Conservation (phyloP, 1,140 invertebrate species). For the Aphis craccivora region DNA sequence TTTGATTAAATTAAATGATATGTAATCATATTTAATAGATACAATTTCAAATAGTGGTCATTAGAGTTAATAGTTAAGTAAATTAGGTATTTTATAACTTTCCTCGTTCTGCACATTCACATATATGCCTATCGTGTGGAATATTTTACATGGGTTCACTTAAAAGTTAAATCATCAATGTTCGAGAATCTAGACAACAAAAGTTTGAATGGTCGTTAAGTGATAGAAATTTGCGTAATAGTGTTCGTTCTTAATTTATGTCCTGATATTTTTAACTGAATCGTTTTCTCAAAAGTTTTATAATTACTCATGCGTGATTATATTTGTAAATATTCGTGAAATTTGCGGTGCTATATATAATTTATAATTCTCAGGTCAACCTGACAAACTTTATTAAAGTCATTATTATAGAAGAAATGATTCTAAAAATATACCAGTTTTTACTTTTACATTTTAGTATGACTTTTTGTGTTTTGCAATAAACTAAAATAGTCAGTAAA, state of each 20-base stretch:
- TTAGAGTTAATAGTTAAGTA: constrained; percentile 8
- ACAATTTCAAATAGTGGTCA: background rate
- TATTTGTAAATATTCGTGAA: background rate
- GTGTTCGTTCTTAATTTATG: background rate
- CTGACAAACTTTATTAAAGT: background rate
- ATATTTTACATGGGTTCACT: background rate
- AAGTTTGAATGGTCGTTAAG: background rate
- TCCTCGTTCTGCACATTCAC: background rate
- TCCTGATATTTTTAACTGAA: background rate
- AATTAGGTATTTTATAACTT: constrained; percentile 11
- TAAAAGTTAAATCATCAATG: constrained; percentile 11
- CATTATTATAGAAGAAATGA: background rate
- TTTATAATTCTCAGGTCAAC: background rate
- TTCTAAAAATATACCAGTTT: background rate
- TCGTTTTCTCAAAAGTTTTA: background rate
- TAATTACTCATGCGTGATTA: background rate
- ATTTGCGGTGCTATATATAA: background rate
- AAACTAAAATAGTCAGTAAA: too few species aligned
- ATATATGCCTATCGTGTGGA: background rate
- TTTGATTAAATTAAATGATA: constrained; percentile 3
- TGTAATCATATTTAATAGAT: constrained; percentile 6
- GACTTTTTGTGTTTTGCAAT: too few species aligned
- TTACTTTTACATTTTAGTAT: too few species aligned
- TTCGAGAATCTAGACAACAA: background rate
- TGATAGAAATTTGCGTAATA: background rate